A percentile compares a stretch with the other conserved stretches of the same genome.
These are phyloP conservation scores for Lagocephalus sceleratus DNA, from an alignment of 2,797 vertebrate genomes.

Conservation along the genomic window DNA sequence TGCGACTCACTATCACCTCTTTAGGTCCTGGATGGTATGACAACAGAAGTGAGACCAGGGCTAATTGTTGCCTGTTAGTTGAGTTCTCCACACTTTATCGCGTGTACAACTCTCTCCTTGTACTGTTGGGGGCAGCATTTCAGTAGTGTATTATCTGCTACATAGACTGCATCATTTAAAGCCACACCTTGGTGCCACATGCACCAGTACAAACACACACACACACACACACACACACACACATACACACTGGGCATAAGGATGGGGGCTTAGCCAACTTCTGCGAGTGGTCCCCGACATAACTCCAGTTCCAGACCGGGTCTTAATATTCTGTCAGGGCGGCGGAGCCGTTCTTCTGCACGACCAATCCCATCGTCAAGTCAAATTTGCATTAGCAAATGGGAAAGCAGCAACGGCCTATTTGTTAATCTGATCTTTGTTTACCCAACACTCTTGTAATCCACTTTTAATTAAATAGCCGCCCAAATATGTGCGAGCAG, in stretches of 20 bases:
- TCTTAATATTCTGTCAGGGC: conserved; percentile 89
- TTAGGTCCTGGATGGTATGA: too few relatives aligned
- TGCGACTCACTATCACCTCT: too few relatives aligned
- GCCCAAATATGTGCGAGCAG: conserved; percentile 91
- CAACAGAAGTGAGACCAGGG: too few relatives aligned
- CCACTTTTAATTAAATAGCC: conserved; percentile 99
- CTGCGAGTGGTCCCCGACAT: conserved; percentile 69
- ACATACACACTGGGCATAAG: conserved; percentile 67
- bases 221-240: conserved; percentile 8
- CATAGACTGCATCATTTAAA: background rate
- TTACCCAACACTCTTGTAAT: conserved; percentile 93
- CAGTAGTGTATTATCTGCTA: background rate
- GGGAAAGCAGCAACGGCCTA: conserved; percentile 91
- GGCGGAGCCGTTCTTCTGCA: conserved; percentile 87
- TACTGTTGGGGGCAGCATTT: background rate
- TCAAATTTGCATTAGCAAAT: conserved; percentile 98
- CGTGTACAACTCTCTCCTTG: background rate
- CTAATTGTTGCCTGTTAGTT: too few relatives aligned
- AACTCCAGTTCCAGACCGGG: conserved; percentile 77
- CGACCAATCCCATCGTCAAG: conserved; percentile 90
- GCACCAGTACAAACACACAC: background rate
- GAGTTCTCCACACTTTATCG: too few relatives aligned
- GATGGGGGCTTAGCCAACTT: conserved; percentile 78
- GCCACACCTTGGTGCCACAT: background rate
- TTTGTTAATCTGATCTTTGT: conserved; percentile 98